Conservation (phyloP, 2,113 vertebrate species). For the Corythornis vintsioides region DNA sequence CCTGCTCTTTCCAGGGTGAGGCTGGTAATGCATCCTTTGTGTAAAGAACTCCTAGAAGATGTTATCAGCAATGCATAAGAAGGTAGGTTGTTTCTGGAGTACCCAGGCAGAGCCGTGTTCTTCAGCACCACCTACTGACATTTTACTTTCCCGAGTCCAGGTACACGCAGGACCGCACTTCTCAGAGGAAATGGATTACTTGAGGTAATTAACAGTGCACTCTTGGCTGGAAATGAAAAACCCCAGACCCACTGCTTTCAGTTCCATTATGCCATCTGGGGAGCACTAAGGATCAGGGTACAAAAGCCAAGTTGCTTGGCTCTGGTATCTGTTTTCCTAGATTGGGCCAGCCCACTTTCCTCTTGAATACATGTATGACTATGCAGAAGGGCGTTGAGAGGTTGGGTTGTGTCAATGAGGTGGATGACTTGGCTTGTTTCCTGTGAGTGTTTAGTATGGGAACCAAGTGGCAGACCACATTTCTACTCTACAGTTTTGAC, state of each 20-base stretch:
- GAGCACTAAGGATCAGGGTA: background rate
- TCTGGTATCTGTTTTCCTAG: background rate
- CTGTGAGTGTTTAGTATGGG: background rate
- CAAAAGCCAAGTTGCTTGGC: slow-evolving; percentile 22
- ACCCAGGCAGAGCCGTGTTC: background rate
- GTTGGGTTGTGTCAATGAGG: background rate
- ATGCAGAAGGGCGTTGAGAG: background rate
- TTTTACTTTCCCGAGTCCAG: background rate
- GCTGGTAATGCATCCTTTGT: slow-evolving; percentile 44
- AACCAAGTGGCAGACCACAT: background rate
- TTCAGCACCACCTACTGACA: slow-evolving; percentile 65
- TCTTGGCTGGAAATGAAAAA: background rate
- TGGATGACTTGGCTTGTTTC: background rate
- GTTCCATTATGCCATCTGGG: background rate
- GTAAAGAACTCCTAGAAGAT: slow-evolving; percentile 1
- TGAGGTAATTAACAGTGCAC: background rate
- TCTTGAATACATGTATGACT: background rate
- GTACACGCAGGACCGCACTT: background rate
- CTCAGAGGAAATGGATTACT: background rate
- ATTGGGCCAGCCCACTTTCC: background rate
- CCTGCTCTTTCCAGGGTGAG: background rate
- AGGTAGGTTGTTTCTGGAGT: background rate
- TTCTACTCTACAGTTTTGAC: background rate
- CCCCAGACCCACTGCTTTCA: background rate
- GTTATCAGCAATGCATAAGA: background rate